A percentile compares a stretch with the other conserved stretches of the same genome.
These are phyloP conservation scores for Percopsis transmontana DNA, from an alignment of 2,113 vertebrate genomes.

Conservation along the genomic window DNA sequence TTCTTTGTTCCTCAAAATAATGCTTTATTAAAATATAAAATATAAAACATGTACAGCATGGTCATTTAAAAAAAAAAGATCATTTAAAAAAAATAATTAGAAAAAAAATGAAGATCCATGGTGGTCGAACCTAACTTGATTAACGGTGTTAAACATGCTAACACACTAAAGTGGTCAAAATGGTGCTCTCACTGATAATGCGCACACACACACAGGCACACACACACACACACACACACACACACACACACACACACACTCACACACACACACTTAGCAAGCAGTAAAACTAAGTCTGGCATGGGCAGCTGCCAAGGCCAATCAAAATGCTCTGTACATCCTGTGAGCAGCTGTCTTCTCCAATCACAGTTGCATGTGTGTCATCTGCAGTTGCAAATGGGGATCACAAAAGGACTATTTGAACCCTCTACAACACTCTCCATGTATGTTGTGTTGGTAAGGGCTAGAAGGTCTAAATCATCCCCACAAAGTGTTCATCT, in stretches of 20 bases:
- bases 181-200: constrained; percentile 71
- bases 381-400: constrained; percentile 68
- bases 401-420: constrained; percentile 55
- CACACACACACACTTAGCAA: constrained; percentile 59
- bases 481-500: not conserved
- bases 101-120: constrained; percentile 24
- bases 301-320: constrained; percentile 77
- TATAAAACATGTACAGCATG: no score
- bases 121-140: constrained; percentile 65
- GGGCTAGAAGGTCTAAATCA: constrained; percentile 16
- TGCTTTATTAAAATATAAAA: no score
- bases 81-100: no score
- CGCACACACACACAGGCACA: not conserved
- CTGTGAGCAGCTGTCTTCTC: constrained; percentile 71
- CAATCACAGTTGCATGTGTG: constrained; percentile 71
- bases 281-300: constrained; percentile 66
- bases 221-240: not conserved
- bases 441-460: constrained; percentile 20
- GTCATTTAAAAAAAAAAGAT: no score
- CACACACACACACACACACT: constrained; percentile 27
- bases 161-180: constrained; percentile 64
- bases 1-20: no score
- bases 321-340: constrained; percentile 73
- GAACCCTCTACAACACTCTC: constrained; percentile 29
- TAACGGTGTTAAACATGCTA: constrained; percentile 72